Conservation (phyloP, 2,797 vertebrate genomes). For the Telmatherina bonti region DNA sequence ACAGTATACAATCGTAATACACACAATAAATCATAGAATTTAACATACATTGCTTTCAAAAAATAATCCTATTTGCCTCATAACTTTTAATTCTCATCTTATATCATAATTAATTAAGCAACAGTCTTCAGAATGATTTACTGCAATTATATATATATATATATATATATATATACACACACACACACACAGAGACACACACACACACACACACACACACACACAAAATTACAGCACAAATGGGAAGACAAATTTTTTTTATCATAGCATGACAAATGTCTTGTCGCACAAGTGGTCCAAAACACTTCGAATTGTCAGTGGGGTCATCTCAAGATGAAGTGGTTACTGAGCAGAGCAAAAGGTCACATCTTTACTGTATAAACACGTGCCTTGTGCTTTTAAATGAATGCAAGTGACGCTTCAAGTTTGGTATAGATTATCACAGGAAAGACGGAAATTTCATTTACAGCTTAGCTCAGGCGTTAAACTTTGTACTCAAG, state of each 20-base stretch:
- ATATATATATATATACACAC: background rate
- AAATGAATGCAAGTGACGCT: background rate
- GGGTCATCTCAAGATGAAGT: background rate
- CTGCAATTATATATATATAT: background rate
- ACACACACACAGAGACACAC: too few relatives aligned
- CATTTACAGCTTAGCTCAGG: constrained; percentile 16
- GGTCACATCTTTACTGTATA: background rate
- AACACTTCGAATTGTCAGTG: background rate
- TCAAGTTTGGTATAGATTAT: background rate
- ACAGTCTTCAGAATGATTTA: background rate
- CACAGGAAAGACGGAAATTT: background rate
- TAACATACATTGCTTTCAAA: too few relatives aligned
- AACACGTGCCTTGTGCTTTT: background rate
- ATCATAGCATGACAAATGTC: background rate
- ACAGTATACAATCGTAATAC: too few relatives aligned
- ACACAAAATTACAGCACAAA: too few relatives aligned
- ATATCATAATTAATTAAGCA: too few relatives aligned
- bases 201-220: too few relatives aligned
- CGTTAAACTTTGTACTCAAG: constrained; percentile 33
- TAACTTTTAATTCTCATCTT: too few relatives aligned
- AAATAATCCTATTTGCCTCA: too few relatives aligned
- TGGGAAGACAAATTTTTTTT: too few relatives aligned
- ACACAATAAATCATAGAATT: too few relatives aligned
- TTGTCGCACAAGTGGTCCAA: background rate
- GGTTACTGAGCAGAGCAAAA: background rate